Base-by-base conservation (phyloP, 1,140 invertebrate genomes). In the Anagrus nilaparvatae region DNA sequence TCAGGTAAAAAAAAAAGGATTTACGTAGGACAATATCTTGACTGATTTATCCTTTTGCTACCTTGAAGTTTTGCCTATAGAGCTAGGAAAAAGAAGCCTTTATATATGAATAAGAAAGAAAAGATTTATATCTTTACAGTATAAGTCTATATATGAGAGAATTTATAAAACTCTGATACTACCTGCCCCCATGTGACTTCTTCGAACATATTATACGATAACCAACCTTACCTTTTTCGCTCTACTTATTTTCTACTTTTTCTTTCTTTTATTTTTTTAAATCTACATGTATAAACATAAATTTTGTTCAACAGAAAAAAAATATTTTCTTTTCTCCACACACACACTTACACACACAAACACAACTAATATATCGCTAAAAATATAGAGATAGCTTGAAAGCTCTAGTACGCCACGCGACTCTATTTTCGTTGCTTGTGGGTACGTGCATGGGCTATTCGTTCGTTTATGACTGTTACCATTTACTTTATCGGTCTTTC, bases 21-120 rank as follows among this genome's bases (percentile, higher is more conserved):
- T 61, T 58, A 44, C 56, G 51, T 51, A 49, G 46, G 50, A 59
- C 56, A 55, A 58, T 55, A 59, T 60, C 52, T 53, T 44, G 48
- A 50, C 55, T 54, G 49, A 60, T 56, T 55, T 59, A 60, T 59
- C 39, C 52, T 32, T n/a, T n/a, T n/a, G n/a, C n/a, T n/a, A n/a
- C n/a, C n/a, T n/a, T n/a, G n/a, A n/a, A n/a, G n/a, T n/a, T n/a
- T n/a, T n/a, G n/a, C n/a, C n/a, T n/a, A n/a, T n/a, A n/a, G n/a
- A n/a, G n/a, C n/a, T n/a, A n/a, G n/a, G n/a, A n/a, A n/a, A n/a
- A n/a, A n/a, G n/a, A n/a, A n/a, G n/a, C n/a, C n/a, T n/a, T n/a
- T n/a, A n/a, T n/a, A n/a, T n/a, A n/a, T n/a, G n/a, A n/a, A n/a
- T n/a, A n/a, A n/a, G n/a, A n/a, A n/a, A n/a, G n/a, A 44, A n/a